These are phyloP conservation scores for Laterallus jamaicensis DNA, from an alignment of 2,113 vertebrate species.

Conservation along the genomic window DNA sequence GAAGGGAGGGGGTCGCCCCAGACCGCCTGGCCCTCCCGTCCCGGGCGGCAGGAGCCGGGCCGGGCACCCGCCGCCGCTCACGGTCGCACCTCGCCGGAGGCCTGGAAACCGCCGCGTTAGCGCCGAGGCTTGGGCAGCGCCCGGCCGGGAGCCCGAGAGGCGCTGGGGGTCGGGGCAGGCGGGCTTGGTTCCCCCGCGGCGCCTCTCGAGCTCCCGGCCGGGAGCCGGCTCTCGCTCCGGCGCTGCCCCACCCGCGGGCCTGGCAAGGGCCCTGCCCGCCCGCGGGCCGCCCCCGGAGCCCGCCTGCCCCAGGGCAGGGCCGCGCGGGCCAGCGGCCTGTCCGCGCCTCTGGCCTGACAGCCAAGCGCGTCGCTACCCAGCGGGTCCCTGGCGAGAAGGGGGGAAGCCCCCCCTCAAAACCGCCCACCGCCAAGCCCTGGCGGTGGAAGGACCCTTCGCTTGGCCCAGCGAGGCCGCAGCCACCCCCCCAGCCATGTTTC, in stretches of 20 bases:
- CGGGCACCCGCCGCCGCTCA: accelerated
- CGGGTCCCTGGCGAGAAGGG: too few species aligned
- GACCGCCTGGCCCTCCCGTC: too few species aligned
- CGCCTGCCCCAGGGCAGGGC: too few species aligned
- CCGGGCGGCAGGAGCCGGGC: background rate
- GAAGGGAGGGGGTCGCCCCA: too few species aligned
- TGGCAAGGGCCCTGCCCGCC: too few species aligned
- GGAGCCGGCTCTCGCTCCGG: too few species aligned
- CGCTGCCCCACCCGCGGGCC: too few species aligned
- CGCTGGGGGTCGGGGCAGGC: accelerated
- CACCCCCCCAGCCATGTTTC: background rate
- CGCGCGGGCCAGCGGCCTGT: accelerated
- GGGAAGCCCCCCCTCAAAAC: too few species aligned
- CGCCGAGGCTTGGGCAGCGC: too few species aligned
- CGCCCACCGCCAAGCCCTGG: background rate
- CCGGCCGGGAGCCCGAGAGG: background rate
- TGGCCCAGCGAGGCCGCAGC: accelerated
- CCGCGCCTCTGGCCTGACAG: background rate
- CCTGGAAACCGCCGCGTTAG: too few species aligned
- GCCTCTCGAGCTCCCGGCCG: background rate
- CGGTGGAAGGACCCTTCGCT: background rate
- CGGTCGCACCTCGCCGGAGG: accelerated
- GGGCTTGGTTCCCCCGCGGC: background rate
- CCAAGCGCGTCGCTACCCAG: accelerated
- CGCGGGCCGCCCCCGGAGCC: too few species aligned